Conservation (phyloP, 2,797 vertebrate species). For the Falco cherrug region DNA sequence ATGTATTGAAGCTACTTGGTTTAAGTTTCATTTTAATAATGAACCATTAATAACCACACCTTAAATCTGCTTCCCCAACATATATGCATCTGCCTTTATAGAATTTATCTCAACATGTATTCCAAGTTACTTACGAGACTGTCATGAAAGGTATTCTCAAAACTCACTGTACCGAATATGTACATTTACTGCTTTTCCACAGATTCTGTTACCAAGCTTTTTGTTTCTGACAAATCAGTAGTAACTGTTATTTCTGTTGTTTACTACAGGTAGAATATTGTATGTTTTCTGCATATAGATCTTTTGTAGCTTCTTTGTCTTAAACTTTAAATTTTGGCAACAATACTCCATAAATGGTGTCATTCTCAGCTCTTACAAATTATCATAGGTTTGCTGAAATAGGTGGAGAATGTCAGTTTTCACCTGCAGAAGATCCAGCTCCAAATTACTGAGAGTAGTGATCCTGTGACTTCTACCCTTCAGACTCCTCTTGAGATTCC, state of each 20-base stretch:
- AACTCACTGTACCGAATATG: background rate
- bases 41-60: background rate
- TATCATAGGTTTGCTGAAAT: background rate
- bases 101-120: background rate
- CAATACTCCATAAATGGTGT: background rate
- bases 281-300: background rate
- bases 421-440: background rate
- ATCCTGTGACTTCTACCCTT: background rate
- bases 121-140: background rate
- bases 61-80: background rate
- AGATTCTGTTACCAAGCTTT: background rate
- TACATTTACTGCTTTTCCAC: background rate
- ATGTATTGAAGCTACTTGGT: background rate
- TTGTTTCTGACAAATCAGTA: background rate
- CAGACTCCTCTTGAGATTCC: background rate
- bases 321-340: background rate
- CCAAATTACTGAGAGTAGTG: background rate
- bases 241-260: background rate
- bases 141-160: background rate
- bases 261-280: background rate
- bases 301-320: background rate
- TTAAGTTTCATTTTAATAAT: background rate
- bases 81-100: background rate
- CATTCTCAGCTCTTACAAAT: background rate
- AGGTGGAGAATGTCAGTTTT: background rate